A percentile compares a stretch with the other conserved stretches of the same genome.
phyloP scores from a whole-genome alignment of 2,797 vertebrate genomes.

The Phoxinus dragarum region DNA sequence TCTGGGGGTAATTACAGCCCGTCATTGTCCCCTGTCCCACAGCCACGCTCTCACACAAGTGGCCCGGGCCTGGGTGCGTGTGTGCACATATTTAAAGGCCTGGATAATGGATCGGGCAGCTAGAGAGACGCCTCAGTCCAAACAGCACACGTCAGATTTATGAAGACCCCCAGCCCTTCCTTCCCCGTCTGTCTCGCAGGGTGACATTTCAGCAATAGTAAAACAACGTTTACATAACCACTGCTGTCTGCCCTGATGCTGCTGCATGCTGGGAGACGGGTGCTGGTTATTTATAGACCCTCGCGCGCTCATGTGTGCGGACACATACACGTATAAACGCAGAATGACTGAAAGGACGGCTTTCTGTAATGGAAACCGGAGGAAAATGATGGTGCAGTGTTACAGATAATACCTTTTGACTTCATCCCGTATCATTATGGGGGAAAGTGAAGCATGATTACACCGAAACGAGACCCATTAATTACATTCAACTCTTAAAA shows the following conservation, averaged over 20 bases:
- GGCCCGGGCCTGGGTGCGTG: slow-evolving; percentile 60
- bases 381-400: slow-evolving; percentile 10
- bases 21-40: slow-evolving; percentile 64
- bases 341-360: background rate
- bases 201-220: slow-evolving; percentile 53
- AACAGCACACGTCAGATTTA: slow-evolving; percentile 69
- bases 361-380: slow-evolving; percentile 15
- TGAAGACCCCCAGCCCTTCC: slow-evolving; percentile 58
- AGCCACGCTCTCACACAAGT: slow-evolving; percentile 62
- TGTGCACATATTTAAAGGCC: slow-evolving; percentile 67
- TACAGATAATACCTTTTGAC: slow-evolving; percentile 27
- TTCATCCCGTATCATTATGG: slow-evolving; percentile 47
- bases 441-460: slow-evolving; percentile 48
- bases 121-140: slow-evolving; percentile 60
- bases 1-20: slow-evolving; percentile 71
- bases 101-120: slow-evolving; percentile 67
- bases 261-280: slow-evolving; percentile 17
- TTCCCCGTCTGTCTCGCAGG: slow-evolving; percentile 52
- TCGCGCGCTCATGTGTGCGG: slow-evolving; percentile 1
- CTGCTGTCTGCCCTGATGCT: slow-evolving; percentile 33
- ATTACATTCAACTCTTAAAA: slow-evolving; percentile 6
- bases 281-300: slow-evolving; percentile 41
- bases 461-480: slow-evolving; percentile 44
- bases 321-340: slow-evolving; percentile 21
- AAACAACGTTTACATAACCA: slow-evolving; percentile 61